phyloP scores from a whole-genome alignment of 92 coral and sea anemone species.

The Palythoa caribaeorum region DNA sequence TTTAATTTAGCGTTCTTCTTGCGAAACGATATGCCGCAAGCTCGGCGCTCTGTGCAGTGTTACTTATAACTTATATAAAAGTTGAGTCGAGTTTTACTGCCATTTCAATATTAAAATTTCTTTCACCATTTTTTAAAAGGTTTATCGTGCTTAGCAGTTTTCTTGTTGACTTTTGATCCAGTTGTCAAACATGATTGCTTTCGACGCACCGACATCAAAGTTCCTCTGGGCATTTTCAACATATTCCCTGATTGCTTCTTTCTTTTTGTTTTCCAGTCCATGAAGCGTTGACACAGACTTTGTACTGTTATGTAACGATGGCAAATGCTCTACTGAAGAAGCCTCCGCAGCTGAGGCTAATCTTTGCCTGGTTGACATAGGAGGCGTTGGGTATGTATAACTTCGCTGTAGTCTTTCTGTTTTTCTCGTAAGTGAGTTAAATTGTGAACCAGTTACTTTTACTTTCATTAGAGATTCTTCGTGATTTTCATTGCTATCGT shows the following conservation, averaged over 20 bases:
- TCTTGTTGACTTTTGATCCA: conserved; percentile 29
- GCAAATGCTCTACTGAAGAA: neutral
- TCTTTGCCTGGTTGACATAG: neutral
- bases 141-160: neutral
- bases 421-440: neutral
- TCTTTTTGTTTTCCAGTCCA: neutral
- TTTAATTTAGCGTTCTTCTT: neutral
- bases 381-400: conserved; percentile 10
- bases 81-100: neutral
- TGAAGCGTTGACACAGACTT: neutral
- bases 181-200: conserved; percentile 34
- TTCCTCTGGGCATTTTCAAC: conserved; percentile 18
- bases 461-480: neutral
- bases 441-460: neutral
- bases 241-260: conserved; percentile 24
- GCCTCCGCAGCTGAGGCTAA: neutral
- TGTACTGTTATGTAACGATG: neutral
- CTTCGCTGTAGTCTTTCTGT: conserved; percentile 8
- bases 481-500: neutral
- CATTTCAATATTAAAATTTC: neutral
- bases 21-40: neutral
- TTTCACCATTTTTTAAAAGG: neutral
- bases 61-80: neutral
- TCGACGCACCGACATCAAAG: conserved; percentile 20
- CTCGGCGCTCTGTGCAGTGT: neutral